Percentiles rank a stretch among this genome's conserved stretches.
Evolutionary conservation across 2,113 vertebrate genomes (phyloP).

Genomic region (Oenanthe melanoleuca): DNA sequence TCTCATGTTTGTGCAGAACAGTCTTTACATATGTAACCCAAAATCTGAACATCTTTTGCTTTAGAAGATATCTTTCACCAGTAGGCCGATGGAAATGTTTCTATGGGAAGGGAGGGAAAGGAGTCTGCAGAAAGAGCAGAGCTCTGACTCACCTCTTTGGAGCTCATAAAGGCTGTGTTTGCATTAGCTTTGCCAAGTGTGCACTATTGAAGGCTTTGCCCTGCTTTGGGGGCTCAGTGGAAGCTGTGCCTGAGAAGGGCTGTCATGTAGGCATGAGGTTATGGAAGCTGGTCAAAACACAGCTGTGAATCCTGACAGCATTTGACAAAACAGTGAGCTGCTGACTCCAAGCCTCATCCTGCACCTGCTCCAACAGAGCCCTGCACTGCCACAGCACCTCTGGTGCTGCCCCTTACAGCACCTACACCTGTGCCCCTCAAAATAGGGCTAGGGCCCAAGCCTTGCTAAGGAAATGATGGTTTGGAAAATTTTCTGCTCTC

Average conservation of each 20-base stretch:
- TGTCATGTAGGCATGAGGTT: not conserved
- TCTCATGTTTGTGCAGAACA: not conserved
- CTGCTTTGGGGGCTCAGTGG: not conserved
- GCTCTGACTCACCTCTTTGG: not conserved
- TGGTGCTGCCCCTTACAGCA: not conserved
- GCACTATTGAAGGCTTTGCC: not conserved
- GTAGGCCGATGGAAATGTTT: not conserved
- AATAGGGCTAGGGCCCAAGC: not conserved
- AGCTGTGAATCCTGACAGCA: not conserved
- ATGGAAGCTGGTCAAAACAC: conserved; percentile 23
- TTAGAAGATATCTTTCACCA: not conserved
- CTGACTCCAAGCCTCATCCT: not conserved
- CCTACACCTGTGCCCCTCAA: not conserved
- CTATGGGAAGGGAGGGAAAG: not conserved
- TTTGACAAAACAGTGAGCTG: not conserved
- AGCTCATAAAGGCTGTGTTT: not conserved
- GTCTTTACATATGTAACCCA: not conserved
- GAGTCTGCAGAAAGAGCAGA: not conserved
- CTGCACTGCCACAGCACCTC: not conserved
- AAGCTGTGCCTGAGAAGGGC: not conserved
- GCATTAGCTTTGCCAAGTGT: not conserved
- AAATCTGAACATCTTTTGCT: not conserved
- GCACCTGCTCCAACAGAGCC: not conserved
- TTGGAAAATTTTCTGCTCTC: not conserved
- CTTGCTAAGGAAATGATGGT: not conserved